Conservation (phyloP, 2,888 invertebrate species). For the Keiferia lycopersicella region DNA sequence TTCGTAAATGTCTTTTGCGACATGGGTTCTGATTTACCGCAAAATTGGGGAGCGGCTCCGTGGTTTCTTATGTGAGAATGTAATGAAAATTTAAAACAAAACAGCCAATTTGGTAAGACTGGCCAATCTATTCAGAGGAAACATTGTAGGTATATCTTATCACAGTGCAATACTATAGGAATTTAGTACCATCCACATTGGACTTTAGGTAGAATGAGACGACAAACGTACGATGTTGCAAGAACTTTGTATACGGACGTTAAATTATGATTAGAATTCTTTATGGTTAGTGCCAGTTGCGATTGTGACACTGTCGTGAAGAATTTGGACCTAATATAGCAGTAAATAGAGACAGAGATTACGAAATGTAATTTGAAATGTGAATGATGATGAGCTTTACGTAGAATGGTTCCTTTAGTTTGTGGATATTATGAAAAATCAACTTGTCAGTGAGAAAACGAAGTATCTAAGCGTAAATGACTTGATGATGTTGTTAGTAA, state of each 20-base stretch:
- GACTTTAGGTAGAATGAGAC: no score
- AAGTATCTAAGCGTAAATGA: neutral
- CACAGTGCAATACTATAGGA: no score
- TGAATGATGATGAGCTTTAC: neutral
- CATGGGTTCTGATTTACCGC: slow-evolving; percentile 10
- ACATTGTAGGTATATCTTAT: no score
- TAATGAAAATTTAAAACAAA: neutral
- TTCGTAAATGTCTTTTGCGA: slow-evolving; percentile 9
- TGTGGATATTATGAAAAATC: neutral
- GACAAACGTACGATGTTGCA: slow-evolving; percentile 25
- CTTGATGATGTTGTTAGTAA: no score
- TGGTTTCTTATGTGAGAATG: slow-evolving; percentile 30
- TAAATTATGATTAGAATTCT: slow-evolving; percentile 29
- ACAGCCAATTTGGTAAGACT: neutral
- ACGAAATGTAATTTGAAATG: slow-evolving; percentile 12
- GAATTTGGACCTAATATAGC: slow-evolving; percentile 10
- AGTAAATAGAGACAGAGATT: neutral
- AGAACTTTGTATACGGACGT: slow-evolving; percentile 28
- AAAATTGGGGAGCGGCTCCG: neutral
- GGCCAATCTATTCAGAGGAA: neutral
- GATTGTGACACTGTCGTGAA: slow-evolving; percentile 27
- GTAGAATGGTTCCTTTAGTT: neutral
- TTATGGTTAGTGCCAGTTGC: slow-evolving; percentile 26
- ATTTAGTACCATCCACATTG: no score
- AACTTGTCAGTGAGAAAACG: neutral